Evolutionary conservation across 2,888 invertebrate species (phyloP).

Genomic region (Mythimna impura): DNA sequence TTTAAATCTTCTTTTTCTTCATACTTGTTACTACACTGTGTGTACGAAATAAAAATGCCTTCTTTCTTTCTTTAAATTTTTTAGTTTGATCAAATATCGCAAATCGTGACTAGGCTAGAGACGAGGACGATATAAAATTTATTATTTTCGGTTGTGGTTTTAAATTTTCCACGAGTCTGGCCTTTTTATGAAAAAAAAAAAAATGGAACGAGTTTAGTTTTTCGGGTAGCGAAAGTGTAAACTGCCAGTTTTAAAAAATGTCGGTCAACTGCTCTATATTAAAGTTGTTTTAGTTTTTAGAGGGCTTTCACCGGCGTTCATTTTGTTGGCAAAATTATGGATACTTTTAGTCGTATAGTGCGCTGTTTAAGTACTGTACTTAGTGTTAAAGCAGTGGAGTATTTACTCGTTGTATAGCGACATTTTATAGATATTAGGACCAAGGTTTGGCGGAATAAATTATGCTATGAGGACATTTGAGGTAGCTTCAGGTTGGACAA

Average conservation of each 20-base stretch:
- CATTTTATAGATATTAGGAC: slow-evolving; percentile 37
- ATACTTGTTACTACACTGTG: too few relatives aligned
- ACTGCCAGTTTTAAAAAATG: neutral
- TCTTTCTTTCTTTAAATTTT: too few relatives aligned
- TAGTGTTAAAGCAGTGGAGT: slow-evolving; percentile 49
- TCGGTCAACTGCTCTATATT: slow-evolving; percentile 20
- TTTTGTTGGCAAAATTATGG: slow-evolving; percentile 56
- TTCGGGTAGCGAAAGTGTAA: neutral
- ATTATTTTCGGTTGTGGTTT: neutral
- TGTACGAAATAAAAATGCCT: too few relatives aligned
- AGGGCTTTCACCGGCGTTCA: slow-evolving; percentile 33
- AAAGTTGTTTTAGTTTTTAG: slow-evolving; percentile 46
- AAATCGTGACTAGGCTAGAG: neutral
- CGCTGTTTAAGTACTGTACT: slow-evolving; percentile 51
- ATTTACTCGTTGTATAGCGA: slow-evolving; percentile 23
- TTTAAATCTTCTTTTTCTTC: too few relatives aligned
- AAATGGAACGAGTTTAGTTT: neutral
- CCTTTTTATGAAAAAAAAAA: neutral
- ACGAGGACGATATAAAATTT: neutral
- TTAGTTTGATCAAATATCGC: neutral
- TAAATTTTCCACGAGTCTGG: neutral
- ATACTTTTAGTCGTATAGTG: slow-evolving; percentile 49
- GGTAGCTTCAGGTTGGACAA: neutral
- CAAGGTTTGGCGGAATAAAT: slow-evolving; percentile 20
- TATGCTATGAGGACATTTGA: neutral